Base-by-base conservation (phyloP, 1,140 invertebrate genomes). In the Protaetia brevitarsis region DNA sequence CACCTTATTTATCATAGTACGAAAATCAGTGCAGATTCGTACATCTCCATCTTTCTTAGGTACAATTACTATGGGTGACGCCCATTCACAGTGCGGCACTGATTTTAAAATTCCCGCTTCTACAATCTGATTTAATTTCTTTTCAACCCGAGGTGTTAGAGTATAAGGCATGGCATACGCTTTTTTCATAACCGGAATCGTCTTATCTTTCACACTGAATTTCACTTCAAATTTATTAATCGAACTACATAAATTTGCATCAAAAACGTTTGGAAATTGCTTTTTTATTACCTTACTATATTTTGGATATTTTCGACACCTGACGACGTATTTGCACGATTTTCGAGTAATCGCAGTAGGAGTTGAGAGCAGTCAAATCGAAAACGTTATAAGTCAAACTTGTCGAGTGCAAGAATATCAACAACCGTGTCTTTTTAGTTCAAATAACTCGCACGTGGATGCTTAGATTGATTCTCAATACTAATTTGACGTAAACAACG, bases 31-130 rank as follows among this genome's bases (percentile, higher is more conserved):
- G 30, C 61, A 67, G 16, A 67, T 57, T 13, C 77, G 36, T 34
- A 77, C 56, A n/a, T 59, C 63, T 7, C 71, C 69, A 67, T n/a
- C n/a, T n/a, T n/a, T n/a, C n/a, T n/a, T n/a, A n/a, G n/a, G n/a
- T n/a, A n/a, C n/a, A n/a, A n/a, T n/a, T n/a, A n/a, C n/a, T n/a
- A n/a, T n/a, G n/a, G n/a, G n/a, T n/a, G n/a, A n/a, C n/a, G n/a
- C n/a, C n/a, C 79, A 81, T 51, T 77, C 71, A 37, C 72, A 71
- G 36, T 65, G 23, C 11, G 10, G 19, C 10, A 65, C 26, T 31
- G 16, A 2, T 30, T 57, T 29, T 58, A 65, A 30, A 57, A 65
- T 65, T 41, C 51, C 62, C 1, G 34, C 31, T 13, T 64, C 63
- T 51, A n/a, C n/a, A n/a, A 65, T 65, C 11, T 59, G 26, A 8